Evolutionary conservation across 2,797 vertebrate species (phyloP), one percentile per base, ranked within the genome.

Genomic region (Morus bassanus): DNA sequence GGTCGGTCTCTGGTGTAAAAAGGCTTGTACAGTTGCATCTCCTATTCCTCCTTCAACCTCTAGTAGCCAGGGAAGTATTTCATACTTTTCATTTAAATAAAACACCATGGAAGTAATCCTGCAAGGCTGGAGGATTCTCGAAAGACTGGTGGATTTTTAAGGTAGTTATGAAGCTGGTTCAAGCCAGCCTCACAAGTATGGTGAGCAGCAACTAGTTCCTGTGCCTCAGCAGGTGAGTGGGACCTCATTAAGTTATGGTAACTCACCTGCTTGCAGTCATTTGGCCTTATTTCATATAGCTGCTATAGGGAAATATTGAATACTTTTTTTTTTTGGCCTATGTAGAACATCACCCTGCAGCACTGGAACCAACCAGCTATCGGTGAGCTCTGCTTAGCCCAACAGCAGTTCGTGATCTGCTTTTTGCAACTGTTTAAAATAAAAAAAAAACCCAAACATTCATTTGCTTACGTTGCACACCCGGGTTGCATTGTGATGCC

Each of bases 241-340:
- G n/a, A 24, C 4, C 69, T 13, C 15, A 0, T 1, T 0, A 0
- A 39, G 14, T n/a, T 17, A 17, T 3, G 19, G 31, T 33, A 43
- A 21, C 16, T 72, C 39, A 11, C 19, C 63, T 59, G 41, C 5
- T 43, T 27, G 67, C 45, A 37, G 18, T 13, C 16, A 4, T 41
- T 8, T 23, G 27, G 24, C n/a, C 33, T 84, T 7, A 2, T 6
- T 17, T 76, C 13, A 6, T 13, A 12, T 0, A 61, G 13, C 22
- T 67, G 6, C 50, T 8, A 1, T 0, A 24, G 25, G 5, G 39
- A 65, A 91, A 51, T 19, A n/a, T 2, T 79, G 7, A 33, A 23
- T 25, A 1, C 1, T 7, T 43, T 43, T 6, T 4, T 22, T 65
- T 35, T 69, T 25, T 59, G 2, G 39, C 23, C 28, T 14, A 0